A percentile compares a stretch with the other conserved stretches of the same genome.
These are phyloP conservation scores for Cactoblastis cactorum DNA, from an alignment of 2,888 invertebrate genomes.

Conservation along the genomic window DNA sequence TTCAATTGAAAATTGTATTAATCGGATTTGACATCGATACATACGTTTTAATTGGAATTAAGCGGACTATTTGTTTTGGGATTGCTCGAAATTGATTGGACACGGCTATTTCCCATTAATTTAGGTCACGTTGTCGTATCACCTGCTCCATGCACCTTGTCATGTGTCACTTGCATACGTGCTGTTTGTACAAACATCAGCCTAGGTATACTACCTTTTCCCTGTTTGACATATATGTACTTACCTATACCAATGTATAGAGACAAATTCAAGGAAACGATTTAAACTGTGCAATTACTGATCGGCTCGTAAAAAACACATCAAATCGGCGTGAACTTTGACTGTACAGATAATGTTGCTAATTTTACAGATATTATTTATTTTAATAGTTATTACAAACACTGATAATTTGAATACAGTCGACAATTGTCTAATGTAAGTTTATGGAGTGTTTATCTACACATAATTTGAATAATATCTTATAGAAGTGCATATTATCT, in stretches of 20 bases:
- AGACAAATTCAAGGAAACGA: background rate
- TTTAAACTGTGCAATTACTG: background rate
- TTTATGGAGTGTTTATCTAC: background rate
- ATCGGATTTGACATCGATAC: background rate
- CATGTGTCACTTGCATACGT: constrained; percentile 19
- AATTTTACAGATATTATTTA: too few species aligned
- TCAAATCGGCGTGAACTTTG: background rate
- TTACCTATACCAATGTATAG: too few species aligned
- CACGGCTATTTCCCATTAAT: constrained; percentile 46
- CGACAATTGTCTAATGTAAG: background rate
- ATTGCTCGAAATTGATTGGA: constrained; percentile 21
- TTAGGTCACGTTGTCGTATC: constrained; percentile 42
- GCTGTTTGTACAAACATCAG: background rate
- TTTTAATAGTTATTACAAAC: too few species aligned
- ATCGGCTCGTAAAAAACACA: background rate
- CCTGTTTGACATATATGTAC: too few species aligned
- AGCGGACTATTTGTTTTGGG: background rate
- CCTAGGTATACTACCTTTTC: too few species aligned
- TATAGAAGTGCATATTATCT: background rate
- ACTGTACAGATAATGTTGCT: too few species aligned
- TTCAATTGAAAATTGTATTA: background rate
- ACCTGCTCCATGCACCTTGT: constrained; percentile 6
- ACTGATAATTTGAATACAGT: too few species aligned
- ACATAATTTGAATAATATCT: background rate
- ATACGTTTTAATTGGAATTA: background rate